Conservation (phyloP, 1,140 invertebrate genomes). For the Diploscapter pachys region DNA sequence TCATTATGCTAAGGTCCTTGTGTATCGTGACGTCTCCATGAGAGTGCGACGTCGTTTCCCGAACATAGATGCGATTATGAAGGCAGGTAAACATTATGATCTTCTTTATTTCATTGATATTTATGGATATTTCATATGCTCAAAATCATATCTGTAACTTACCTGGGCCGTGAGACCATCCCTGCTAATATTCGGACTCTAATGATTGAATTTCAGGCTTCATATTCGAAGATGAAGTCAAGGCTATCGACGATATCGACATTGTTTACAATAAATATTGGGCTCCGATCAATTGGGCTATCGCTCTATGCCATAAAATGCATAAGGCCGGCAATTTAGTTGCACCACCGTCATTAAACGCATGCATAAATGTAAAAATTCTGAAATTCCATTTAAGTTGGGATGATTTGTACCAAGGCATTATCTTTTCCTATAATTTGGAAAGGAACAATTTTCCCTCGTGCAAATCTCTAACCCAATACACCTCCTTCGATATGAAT, state of each 20-base stretch:
- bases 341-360: not conserved
- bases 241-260: constrained; percentile 41
- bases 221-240: constrained; percentile 40
- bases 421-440: too few relatives aligned
- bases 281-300: constrained; percentile 51
- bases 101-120: not conserved
- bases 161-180: too few relatives aligned
- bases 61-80: constrained; percentile 49
- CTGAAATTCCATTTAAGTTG: too few relatives aligned
- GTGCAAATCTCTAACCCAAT: too few relatives aligned
- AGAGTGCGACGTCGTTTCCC: constrained; percentile 54
- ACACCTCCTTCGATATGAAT: too few relatives aligned
- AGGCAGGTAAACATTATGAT: constrained; percentile 40
- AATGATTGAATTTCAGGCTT: constrained; percentile 39
- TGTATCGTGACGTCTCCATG: constrained; percentile 50
- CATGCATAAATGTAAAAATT: too few relatives aligned
- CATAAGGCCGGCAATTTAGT: constrained; percentile 7
- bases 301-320: constrained; percentile 41
- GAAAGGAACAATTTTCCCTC: too few relatives aligned
- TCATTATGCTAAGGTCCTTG: constrained; percentile 29
- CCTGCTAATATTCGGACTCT: too few relatives aligned
- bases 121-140: not conserved
- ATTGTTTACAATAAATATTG: constrained; percentile 48
- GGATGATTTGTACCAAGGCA: too few relatives aligned
- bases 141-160: too few relatives aligned